Base-by-base conservation (phyloP, 2,113 vertebrate genomes). In the Xyliphius kryptos region DNA sequence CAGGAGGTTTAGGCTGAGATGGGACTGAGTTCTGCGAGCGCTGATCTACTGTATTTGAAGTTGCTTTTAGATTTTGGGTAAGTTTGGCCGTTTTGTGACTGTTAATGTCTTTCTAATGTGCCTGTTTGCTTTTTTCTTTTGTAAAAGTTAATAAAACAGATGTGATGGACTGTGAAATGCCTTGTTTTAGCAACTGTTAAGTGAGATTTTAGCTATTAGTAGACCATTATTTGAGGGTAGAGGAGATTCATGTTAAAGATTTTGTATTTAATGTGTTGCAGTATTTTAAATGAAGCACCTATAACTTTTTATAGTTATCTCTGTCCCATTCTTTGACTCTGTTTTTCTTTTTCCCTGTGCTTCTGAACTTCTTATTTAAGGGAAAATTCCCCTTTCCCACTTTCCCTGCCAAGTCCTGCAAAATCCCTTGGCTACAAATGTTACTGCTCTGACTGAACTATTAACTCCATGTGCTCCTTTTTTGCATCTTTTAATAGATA, bases 401-500 rank as follows among this genome's bases (percentile, higher is more conserved):
- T 26, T 53, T 56, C 44, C 66, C n/a, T n/a, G 56, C 56, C 51
- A 51, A 56, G 62, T 37, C 21, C 2, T 60, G 16, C 43, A 19
- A 15, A n/a, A 54, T 22, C 40, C 17, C 63, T n/a, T 51, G 48
- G 51, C 52, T 53, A 13, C 40, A 52, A 15, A 12, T 6, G 12
- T 6, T 19, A n/a, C 9, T 62, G 44, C 22, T 40, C 9, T 14
- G 26, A 12, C 47, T 14, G 37, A 52, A 52, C 46, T 41, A 6
- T 51, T 58, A 44, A 58, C 61, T 53, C 26, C 3, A 19, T 20
- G 22, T 9, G 61, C 56, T 41, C 11, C 17, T 49, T 17, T 14
- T 50, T 19, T 55, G 66, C 68, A 58, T 67, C 61, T 68, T 63
- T 55, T 69, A 70, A 6, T 80, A 97, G 94, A 94, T 85, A 82